Conservation (phyloP, 1,140 invertebrate species). For the Calycopis cecrops region DNA sequence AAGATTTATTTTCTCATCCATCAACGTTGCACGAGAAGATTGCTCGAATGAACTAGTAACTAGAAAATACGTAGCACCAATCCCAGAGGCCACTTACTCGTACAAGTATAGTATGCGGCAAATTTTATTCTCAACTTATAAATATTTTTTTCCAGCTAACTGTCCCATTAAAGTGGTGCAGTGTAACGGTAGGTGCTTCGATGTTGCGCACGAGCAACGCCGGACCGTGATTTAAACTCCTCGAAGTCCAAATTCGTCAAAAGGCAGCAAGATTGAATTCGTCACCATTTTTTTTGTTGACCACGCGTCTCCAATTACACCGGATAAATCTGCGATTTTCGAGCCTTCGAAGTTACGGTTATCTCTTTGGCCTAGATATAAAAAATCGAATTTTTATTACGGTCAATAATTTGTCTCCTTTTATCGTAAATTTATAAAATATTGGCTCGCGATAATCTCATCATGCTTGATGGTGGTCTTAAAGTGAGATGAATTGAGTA, state of each 20-base stretch:
- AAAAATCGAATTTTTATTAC: conserved; percentile 12
- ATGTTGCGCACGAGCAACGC: conserved; percentile 46
- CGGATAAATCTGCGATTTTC: conserved; percentile 30
- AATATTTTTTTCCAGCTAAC: conserved; percentile 36
- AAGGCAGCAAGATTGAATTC: conserved; percentile 51
- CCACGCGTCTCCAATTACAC: conserved; percentile 33
- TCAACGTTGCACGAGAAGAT: conserved; percentile 42
- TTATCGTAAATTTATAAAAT: not conserved
- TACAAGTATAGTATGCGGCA: no score
- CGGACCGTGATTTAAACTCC: conserved; percentile 21
- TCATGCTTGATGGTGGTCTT: no score
- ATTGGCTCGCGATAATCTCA: no score
- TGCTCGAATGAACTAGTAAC: not conserved
- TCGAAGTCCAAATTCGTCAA: conserved; percentile 38
- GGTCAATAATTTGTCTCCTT: conserved; percentile 6
- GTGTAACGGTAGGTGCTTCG: conserved; percentile 55
- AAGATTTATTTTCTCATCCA: conserved; percentile 45
- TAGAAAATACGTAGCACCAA: no score
- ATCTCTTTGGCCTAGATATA: conserved; percentile 12
- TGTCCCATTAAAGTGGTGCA: conserved; percentile 51
- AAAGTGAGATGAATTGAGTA: no score
- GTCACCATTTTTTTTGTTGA: conserved; percentile 43
- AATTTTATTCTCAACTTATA: conserved; percentile 10
- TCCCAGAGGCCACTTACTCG: no score
- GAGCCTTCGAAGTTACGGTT: conserved; percentile 19